Evolutionary conservation across 1,140 invertebrate species (phyloP).

Genomic region (Druon quercuslanigerum): DNA sequence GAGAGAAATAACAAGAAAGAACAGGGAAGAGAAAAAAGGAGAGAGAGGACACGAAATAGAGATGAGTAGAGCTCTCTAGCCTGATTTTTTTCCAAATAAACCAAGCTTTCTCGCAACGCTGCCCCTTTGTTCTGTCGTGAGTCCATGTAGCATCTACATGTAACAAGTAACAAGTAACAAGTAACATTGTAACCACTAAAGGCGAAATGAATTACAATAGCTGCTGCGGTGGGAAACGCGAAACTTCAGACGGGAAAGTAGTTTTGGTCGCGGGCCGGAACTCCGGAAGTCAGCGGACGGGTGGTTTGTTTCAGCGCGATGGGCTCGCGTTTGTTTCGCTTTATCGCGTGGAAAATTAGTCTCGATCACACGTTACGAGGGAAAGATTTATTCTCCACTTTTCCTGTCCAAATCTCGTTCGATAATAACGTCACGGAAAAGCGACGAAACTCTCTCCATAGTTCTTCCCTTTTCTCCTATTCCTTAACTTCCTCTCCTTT

Average conservation of each 20-base stretch:
- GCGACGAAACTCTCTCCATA: not conserved
- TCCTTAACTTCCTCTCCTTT: too few relatives aligned
- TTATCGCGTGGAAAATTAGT: constrained; percentile 27
- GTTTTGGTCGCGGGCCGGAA: constrained; percentile 14
- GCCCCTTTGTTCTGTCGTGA: too few relatives aligned
- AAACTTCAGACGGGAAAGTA: constrained; percentile 26
- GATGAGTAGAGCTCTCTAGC: too few relatives aligned
- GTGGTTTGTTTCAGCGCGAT: constrained; percentile 22
- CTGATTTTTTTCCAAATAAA: too few relatives aligned
- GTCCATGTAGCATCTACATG: too few relatives aligned
- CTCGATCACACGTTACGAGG: constrained; percentile 19
- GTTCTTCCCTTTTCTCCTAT: too few relatives aligned
- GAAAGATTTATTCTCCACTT: constrained; percentile 26
- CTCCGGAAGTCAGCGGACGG: constrained; percentile 22
- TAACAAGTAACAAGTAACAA: too few relatives aligned
- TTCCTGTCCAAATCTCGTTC: constrained; percentile 4
- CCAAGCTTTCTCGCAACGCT: too few relatives aligned
- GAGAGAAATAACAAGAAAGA: too few relatives aligned
- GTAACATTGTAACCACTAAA: not conserved
- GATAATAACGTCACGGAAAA: constrained; percentile 1
- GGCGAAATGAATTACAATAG: not conserved
- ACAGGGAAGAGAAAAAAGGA: too few relatives aligned
- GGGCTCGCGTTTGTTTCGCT: constrained; percentile 20
- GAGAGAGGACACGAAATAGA: too few relatives aligned
- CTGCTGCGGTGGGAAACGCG: not conserved